These are phyloP conservation scores for Zalophus californianus DNA, from an alignment of 2,797 vertebrate genomes.

Conservation along the genomic window DNA sequence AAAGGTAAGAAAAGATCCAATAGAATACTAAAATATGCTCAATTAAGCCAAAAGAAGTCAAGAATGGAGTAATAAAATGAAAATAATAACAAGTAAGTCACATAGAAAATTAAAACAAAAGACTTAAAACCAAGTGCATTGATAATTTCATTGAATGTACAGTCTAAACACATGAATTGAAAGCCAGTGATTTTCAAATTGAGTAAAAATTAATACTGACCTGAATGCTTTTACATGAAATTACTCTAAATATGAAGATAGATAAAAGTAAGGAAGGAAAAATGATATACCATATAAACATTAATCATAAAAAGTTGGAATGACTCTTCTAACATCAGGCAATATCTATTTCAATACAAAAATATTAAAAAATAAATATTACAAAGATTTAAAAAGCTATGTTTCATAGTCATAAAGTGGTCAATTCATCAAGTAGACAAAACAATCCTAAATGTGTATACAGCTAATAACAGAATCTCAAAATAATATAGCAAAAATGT, in stretches of 20 bases:
- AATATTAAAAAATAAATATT: background rate
- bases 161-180: background rate
- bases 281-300: background rate
- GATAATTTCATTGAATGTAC: background rate
- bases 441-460: background rate
- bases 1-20: background rate
- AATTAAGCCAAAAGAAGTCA: slow-evolving; percentile 1
- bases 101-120: background rate
- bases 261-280: background rate
- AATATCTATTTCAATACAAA: background rate
- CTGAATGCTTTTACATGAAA: background rate
- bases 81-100: background rate
- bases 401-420: background rate
- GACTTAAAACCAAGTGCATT: background rate
- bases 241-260: background rate
- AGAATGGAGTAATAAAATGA: background rate
- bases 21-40: background rate
- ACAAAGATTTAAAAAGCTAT: background rate
- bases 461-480: background rate
- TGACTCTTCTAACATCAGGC: background rate
- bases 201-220: background rate
- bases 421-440: background rate
- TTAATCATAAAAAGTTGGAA: background rate
- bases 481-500: background rate
- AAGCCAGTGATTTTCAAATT: background rate